These are phyloP conservation scores for Brienomyrus brachyistius DNA, from an alignment of 2,113 vertebrate genomes.

Conservation along the genomic window DNA sequence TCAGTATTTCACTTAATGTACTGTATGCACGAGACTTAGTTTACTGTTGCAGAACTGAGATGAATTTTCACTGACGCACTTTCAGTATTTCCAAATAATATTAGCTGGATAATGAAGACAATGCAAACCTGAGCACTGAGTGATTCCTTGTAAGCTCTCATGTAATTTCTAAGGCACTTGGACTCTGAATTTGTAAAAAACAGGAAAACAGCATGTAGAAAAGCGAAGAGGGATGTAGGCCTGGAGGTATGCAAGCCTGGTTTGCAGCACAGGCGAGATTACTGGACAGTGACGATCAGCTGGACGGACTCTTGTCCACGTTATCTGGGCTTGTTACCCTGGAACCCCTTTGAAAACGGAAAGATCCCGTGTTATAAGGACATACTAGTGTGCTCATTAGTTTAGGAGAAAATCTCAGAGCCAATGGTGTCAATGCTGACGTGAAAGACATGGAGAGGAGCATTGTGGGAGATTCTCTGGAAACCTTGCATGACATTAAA, in stretches of 20 bases:
- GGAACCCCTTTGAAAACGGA: constrained; percentile 1
- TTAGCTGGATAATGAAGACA: background rate
- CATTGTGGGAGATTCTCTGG: background rate
- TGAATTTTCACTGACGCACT: background rate
- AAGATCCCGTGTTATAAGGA: background rate
- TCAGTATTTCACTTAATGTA: background rate
- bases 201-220: background rate
- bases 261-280: background rate
- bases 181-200: background rate
- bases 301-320: background rate
- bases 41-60: background rate
- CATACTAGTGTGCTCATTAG: background rate
- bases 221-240: background rate
- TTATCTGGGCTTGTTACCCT: background rate
- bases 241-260: background rate
- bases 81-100: background rate
- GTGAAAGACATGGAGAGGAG: background rate
- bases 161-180: background rate
- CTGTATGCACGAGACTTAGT: background rate
- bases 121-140: background rate
- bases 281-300: background rate
- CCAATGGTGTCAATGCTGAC: background rate
- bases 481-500: background rate
- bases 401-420: background rate
- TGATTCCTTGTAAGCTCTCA: background rate